Evolutionary conservation across 1,140 invertebrate genomes (phyloP).

Genomic region (Formica exsecta): DNA sequence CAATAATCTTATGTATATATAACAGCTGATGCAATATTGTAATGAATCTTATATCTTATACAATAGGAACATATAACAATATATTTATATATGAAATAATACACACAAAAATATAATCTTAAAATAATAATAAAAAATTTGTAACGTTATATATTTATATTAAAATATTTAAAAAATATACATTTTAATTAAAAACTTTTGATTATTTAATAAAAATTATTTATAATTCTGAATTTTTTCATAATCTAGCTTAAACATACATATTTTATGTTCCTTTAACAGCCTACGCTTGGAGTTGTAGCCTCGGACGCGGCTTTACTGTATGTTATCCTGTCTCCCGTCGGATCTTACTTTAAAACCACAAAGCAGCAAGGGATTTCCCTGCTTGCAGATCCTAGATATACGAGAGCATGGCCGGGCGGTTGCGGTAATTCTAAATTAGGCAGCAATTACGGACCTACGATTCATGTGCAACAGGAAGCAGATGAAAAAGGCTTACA

Average conservation of each 20-base stretch:
- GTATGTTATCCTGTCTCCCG: constrained; percentile 96
- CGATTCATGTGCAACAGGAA: constrained; percentile 93
- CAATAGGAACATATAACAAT: not conserved
- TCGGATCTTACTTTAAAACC: constrained; percentile 95
- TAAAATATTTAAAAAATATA: not conserved
- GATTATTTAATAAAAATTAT: not conserved
- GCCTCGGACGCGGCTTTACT: constrained; percentile 94
- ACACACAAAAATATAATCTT: too few relatives aligned
- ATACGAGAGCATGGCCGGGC: constrained; percentile 97
- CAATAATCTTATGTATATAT: not conserved
- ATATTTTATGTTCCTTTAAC: constrained; percentile 48
- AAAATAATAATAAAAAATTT: too few relatives aligned
- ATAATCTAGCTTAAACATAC: not conserved
- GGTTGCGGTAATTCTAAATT: constrained; percentile 98
- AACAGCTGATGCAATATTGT: constrained; percentile 12
- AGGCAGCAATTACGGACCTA: constrained; percentile 97
- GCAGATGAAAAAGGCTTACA: constrained; percentile 94
- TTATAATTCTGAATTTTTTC: not conserved
- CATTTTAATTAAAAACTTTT: not conserved
- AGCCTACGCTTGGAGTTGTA: constrained; percentile 97
- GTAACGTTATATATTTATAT: too few relatives aligned
- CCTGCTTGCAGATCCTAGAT: constrained; percentile 93
- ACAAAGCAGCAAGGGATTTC: constrained; percentile 87
- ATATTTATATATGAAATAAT: not conserved
- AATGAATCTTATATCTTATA: not conserved